Evolutionary conservation across 2,113 vertebrate genomes (phyloP).

Genomic region (Grammomys dolichurus): DNA sequence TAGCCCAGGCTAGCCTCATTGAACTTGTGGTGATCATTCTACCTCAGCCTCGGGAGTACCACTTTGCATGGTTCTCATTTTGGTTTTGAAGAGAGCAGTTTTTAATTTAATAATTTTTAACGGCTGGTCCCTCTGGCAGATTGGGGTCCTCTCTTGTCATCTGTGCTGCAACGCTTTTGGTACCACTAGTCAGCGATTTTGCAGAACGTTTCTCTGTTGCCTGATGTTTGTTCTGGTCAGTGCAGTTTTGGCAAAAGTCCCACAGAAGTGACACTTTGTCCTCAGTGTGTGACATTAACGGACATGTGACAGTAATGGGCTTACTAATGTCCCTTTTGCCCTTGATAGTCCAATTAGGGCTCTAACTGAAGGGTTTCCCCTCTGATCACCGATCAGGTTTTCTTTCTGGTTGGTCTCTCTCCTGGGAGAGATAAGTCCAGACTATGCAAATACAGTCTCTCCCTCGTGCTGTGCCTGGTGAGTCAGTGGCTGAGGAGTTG

Average conservation of each 20-base stretch:
- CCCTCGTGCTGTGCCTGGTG: background rate
- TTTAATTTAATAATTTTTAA: background rate
- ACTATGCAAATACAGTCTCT: background rate
- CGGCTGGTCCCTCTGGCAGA: no score
- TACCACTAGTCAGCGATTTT: background rate
- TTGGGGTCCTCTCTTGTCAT: background rate
- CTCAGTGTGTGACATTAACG: background rate
- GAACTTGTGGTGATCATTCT: background rate
- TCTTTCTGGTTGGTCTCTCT: background rate
- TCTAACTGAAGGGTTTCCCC: background rate
- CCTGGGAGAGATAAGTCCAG: background rate
- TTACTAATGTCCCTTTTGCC: background rate
- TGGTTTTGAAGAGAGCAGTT: background rate
- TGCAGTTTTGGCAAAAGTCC: background rate
- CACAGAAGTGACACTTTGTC: fast-evolving
- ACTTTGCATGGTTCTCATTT: background rate
- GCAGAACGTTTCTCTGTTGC: background rate
- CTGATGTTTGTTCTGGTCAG: background rate
- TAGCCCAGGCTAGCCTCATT: background rate
- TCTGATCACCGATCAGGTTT: background rate
- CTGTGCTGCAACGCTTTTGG: background rate
- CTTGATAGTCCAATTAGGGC: fast-evolving
- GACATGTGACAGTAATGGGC: fast-evolving
- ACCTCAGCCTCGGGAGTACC: background rate
- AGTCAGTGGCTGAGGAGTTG: background rate